Base-by-base conservation (phyloP, 2,888 invertebrate genomes). In the Digitonthophagus gazella region DNA sequence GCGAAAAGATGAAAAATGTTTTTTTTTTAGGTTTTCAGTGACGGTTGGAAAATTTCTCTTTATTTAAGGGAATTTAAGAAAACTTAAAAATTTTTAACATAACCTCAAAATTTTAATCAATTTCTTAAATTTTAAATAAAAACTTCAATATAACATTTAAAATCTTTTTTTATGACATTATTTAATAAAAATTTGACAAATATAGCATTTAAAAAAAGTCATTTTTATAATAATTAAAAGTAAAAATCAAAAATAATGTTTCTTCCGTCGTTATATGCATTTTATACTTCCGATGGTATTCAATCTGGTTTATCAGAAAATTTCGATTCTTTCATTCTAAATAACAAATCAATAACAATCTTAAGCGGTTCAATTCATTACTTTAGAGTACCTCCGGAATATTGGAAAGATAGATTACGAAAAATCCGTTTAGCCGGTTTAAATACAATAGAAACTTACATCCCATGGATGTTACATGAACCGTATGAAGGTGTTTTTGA, bases 401-500 rank as follows among this genome's bases (percentile, higher is more conserved):
- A 91, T 77, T 96, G 96, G 96, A 85, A 89, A 57, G 91, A 93
- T 71, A 87, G 93, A 67, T 82, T 96, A 69, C 84, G 86, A 65
- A 93, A 93, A 79, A 84, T 93, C 76, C 86, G 90, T 77, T 91
- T 92, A 1, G 93, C 93, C 55, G 97, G 97, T 0, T 85, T 96
- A 6, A 96, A 96, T 83, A 88, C 94, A 1, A 89, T 97, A 0
- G 90, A 94, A 73, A 95, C 94, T 2, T 81, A 97, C 79, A 90
- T 96, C 0, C 93, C 95, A 79, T 92, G 97, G 97, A 94, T 93
- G 73, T 84, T 89, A 66, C 97, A 97, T 80, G 93, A 97, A 82
- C 91, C 93, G 0, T 85, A 88, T 71, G 89, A 90, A 69, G 88
- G 89, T 6, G 1, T 18, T 18, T 75, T 61, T 66, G 75, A 77